These are phyloP conservation scores for Psammodynastes pulverulentus DNA, from an alignment of 2,113 vertebrate species.

Conservation along the genomic window DNA sequence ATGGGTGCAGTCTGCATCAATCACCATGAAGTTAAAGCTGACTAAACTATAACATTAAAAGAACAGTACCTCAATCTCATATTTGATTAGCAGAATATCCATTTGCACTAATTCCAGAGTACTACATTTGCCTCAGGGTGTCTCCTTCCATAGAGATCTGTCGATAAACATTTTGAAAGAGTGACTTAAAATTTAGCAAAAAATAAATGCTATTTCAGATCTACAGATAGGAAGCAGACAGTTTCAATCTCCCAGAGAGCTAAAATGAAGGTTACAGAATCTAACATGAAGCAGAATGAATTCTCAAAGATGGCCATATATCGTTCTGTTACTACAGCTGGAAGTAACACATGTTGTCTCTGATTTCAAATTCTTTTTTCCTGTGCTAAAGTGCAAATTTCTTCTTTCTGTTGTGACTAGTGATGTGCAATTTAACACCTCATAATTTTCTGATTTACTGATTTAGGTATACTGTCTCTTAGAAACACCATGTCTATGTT, in stretches of 20 bases:
- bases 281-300: neutral
- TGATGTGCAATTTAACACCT: neutral
- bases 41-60: slow-evolving; percentile 16
- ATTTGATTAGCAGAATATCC: neutral
- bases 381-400: neutral
- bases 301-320: neutral
- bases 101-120: slow-evolving; percentile 13
- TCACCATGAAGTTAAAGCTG: neutral
- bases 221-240: neutral
- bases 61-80: rapidly evolving
- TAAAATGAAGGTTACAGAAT: neutral
- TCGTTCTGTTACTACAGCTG: neutral
- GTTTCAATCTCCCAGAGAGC: neutral
- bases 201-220: neutral
- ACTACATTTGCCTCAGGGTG: slow-evolving; percentile 49
- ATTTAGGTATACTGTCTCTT: neutral
- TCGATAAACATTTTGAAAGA: slow-evolving; percentile 31
- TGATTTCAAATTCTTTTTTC: neutral
- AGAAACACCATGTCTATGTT: neutral
- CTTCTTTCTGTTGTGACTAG: neutral
- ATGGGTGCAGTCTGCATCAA: slow-evolving; percentile 24
- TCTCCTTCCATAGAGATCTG: slow-evolving; percentile 29
- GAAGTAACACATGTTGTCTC: neutral
- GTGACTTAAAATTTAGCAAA: slow-evolving; percentile 31
- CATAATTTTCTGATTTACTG: neutral